A percentile compares a stretch with the other conserved stretches of the same genome.
These are phyloP conservation scores for Thamnaconus septentrionalis DNA, from an alignment of 2,113 vertebrate genomes.

Conservation along the genomic window DNA sequence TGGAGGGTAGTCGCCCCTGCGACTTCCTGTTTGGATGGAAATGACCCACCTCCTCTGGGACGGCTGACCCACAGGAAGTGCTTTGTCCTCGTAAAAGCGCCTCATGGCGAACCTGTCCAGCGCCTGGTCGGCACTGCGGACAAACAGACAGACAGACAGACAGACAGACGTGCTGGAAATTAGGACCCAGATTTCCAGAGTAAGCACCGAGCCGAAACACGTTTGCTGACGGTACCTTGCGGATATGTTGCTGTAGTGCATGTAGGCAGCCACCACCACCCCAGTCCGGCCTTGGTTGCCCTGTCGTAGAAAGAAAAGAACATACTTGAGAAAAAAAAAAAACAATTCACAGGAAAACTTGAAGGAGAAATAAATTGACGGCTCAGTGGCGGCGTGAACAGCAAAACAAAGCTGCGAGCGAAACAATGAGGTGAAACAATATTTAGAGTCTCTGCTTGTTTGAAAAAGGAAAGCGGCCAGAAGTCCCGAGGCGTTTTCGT, in stretches of 20 bases:
- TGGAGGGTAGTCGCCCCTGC: neutral
- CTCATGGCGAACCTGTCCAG: slow-evolving; percentile 97
- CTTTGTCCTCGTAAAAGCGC: slow-evolving; percentile 95
- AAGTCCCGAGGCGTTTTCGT: no score
- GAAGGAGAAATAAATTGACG: neutral
- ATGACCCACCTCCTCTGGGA: slow-evolving; percentile 89
- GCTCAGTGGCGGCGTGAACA: neutral
- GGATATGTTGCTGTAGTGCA: slow-evolving; percentile 99
- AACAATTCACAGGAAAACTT: neutral
- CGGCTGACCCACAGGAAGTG: slow-evolving; percentile 89
- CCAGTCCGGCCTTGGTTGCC: slow-evolving; percentile 91
- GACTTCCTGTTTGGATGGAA: neutral
- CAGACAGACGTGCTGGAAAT: no score
- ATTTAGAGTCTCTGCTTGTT: slow-evolving; percentile 8
- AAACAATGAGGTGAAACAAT: slow-evolving; percentile 5
- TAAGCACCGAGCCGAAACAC: neutral
- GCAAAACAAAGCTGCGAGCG: slow-evolving; percentile 3
- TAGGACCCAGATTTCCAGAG: neutral
- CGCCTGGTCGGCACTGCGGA: slow-evolving; percentile 88
- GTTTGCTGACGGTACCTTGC: slow-evolving; percentile 81
- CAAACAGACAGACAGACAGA: neutral
- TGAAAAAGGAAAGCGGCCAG: neutral
- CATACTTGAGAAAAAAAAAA: neutral
- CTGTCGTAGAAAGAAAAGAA: slow-evolving; percentile 64
- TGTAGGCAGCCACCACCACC: slow-evolving; percentile 93